Base-by-base conservation (phyloP, 2,113 vertebrate genomes). In the Bombycilla garrulus region DNA sequence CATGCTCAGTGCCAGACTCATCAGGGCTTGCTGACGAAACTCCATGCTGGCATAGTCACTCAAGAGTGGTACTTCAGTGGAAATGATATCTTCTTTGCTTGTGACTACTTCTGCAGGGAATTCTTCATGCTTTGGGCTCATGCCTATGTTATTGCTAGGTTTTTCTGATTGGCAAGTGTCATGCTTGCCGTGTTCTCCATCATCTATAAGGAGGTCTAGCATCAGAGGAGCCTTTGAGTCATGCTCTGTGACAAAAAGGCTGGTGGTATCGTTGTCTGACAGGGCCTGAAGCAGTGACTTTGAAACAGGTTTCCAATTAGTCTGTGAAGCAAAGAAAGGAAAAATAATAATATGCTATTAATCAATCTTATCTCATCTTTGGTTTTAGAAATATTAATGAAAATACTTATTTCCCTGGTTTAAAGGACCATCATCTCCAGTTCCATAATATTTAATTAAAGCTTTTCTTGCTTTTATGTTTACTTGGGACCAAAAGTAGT, bases 41-140 rank as follows among this genome's bases (percentile, higher is more conserved):
- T 98, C 98, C 98, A 99, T 96, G 21, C 98, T 98, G 36, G 98
- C 97, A 35, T 99, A 99, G 58, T 97, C 98, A 20, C 96, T 89
- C 15, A 95, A 10, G 58, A 98, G 88, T 31, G 91, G 81, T 10
- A 74, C 53, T 18, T 96, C 60, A 10, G 61, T 84, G 23, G 71
- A 81, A 85, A 84, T 82, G 0, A 57, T 29, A n/a, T 44, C 31
- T 7, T 81, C 85, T n/a, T 92, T 38, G 35, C 18, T 60, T 72
- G 58, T 47, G 53, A 58, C 79, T 48, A 25, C 62, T 80, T 82
- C 45, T 94, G 71, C 60, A 57, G 58, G 25, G 25, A 56, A 60
- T 76, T 90, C 74, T 45, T 94, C 38, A 14, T 45, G 74, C 26
- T 48, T 86, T 5, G 33, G 69, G 38, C 42, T 83, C 48, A 20